A percentile compares a stretch with the other conserved stretches of the same genome.
phyloP scores from a whole-genome alignment of 2,113 vertebrate species.

The Oreochromis spilurus region DNA sequence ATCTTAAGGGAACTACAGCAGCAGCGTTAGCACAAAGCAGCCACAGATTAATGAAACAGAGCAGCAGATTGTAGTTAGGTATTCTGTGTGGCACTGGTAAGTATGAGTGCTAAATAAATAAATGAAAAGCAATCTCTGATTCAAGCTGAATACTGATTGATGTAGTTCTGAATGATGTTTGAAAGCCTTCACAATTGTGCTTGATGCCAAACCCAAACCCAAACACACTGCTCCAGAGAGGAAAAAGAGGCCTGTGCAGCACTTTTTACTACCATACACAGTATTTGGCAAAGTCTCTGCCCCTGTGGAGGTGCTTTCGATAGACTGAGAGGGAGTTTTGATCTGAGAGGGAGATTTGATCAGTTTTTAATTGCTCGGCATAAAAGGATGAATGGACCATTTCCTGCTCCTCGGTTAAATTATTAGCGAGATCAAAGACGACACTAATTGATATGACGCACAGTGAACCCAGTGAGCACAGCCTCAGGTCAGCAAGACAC shows the following conservation, averaged over 20 bases:
- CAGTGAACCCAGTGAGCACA: slow-evolving; percentile 40
- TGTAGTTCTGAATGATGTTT: neutral
- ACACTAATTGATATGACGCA: slow-evolving; percentile 56
- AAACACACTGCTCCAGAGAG: slow-evolving; percentile 3
- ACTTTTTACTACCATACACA: neutral
- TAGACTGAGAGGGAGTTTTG: slow-evolving; percentile 32
- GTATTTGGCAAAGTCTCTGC: neutral
- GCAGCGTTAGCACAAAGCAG: neutral
- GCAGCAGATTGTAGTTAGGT: neutral
- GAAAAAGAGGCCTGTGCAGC: neutral
- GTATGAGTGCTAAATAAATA: slow-evolving; percentile 19
- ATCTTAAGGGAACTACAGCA: neutral
- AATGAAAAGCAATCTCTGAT: neutral
- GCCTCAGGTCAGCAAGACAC: slow-evolving; percentile 40
- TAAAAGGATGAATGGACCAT: slow-evolving; percentile 37
- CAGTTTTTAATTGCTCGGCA: slow-evolving; percentile 54
- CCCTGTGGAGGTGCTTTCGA: slow-evolving; percentile 24
- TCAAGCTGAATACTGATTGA: neutral
- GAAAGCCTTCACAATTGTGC: slow-evolving; percentile 8
- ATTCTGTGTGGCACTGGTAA: neutral
- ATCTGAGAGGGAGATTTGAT: slow-evolving; percentile 52
- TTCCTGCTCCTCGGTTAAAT: slow-evolving; percentile 59
- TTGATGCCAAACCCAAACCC: neutral
- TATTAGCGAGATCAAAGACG: slow-evolving; percentile 63
- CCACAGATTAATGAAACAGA: neutral